These are phyloP conservation scores for Neoseiulus cucumeris DNA, from an alignment of 1,140 invertebrate genomes.

Conservation along the genomic window DNA sequence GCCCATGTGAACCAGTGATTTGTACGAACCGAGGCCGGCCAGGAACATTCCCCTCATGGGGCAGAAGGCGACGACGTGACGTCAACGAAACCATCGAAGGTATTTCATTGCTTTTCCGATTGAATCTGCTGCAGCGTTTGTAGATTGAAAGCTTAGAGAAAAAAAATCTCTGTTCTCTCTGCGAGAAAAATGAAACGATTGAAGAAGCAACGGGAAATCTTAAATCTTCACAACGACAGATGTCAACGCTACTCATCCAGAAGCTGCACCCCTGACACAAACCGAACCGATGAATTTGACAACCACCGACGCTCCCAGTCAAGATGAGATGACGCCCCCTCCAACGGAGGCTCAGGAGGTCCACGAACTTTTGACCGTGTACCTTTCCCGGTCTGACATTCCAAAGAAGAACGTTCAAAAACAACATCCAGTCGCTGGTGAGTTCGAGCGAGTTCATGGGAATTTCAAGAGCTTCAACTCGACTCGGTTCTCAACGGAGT, in stretches of 20 bases:
- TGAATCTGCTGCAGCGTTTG: background rate
- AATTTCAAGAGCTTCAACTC: background rate
- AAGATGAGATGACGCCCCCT: background rate
- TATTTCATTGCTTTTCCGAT: too few relatives aligned
- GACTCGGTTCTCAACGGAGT: background rate
- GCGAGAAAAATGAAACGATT: too few relatives aligned
- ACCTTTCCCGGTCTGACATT: slow-evolving; percentile 22
- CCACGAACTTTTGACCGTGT: slow-evolving; percentile 22
- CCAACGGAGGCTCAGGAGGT: slow-evolving; percentile 21
- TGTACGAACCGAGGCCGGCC: background rate
- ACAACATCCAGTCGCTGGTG: slow-evolving; percentile 12
- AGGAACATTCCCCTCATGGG: slow-evolving; percentile 22
- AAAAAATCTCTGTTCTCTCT: too few relatives aligned
- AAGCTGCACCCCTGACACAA: background rate
- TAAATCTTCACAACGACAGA: background rate
- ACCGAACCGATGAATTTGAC: slow-evolving; percentile 11
- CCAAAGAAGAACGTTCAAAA: slow-evolving; percentile 14
- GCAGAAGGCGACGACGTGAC: slow-evolving; percentile 12
- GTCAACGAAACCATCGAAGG: background rate
- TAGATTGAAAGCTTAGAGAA: too few relatives aligned
- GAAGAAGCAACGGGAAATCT: background rate
- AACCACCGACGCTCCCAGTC: background rate
- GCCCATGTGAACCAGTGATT: slow-evolving; percentile 59
- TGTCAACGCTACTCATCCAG: background rate
- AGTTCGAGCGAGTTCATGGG: background rate